A percentile compares a stretch with the other conserved stretches of the same genome.
Conservation (phyloP, 2,113 vertebrate genomes). For the Labrus mixtus region DNA sequence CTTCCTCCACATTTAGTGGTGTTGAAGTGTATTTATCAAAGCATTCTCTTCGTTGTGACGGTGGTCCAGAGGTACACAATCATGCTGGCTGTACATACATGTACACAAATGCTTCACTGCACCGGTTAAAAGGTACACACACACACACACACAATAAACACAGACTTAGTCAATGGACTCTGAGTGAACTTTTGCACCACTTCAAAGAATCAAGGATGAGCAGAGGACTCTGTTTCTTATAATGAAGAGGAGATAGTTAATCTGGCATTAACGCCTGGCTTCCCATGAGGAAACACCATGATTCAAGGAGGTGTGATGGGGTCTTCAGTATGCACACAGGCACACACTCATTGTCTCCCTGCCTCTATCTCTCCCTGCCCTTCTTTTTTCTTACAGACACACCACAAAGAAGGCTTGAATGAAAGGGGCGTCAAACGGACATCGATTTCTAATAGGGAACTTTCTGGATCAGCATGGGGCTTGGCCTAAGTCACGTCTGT, state of each 20-base stretch:
- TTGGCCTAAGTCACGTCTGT: slow-evolving; percentile 56
- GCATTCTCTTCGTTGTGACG: slow-evolving; percentile 9
- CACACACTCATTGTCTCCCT: slow-evolving; percentile 4
- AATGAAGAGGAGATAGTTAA: slow-evolving; percentile 79
- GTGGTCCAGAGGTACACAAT: slow-evolving; percentile 14
- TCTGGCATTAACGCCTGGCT: slow-evolving; percentile 68
- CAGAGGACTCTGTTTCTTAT: slow-evolving; percentile 62
- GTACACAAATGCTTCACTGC: slow-evolving; percentile 1
- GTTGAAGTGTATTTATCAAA: slow-evolving; percentile 45
- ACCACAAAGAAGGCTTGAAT: slow-evolving; percentile 59
- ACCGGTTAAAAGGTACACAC: slow-evolving; percentile 10
- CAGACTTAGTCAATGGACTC: slow-evolving; percentile 56
- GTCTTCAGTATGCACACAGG: slow-evolving; percentile 44
- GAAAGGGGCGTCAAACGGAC: slow-evolving; percentile 71
- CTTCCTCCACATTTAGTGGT: slow-evolving; percentile 14
- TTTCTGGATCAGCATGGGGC: slow-evolving; percentile 68
- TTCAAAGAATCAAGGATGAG: slow-evolving; percentile 70
- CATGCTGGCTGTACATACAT: neutral
- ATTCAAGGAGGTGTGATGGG: slow-evolving; percentile 58
- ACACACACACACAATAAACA: slow-evolving; percentile 43
- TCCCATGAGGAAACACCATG: slow-evolving; percentile 58
- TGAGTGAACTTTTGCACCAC: slow-evolving; percentile 64
- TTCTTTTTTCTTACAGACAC: slow-evolving; percentile 27
- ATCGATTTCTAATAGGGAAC: slow-evolving; percentile 81
- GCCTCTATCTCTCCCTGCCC: slow-evolving; percentile 8